Percentiles rank a stretch among this genome's conserved stretches.
phyloP scores from a whole-genome alignment of 2,888 invertebrate genomes.

The Merodon equestris region DNA sequence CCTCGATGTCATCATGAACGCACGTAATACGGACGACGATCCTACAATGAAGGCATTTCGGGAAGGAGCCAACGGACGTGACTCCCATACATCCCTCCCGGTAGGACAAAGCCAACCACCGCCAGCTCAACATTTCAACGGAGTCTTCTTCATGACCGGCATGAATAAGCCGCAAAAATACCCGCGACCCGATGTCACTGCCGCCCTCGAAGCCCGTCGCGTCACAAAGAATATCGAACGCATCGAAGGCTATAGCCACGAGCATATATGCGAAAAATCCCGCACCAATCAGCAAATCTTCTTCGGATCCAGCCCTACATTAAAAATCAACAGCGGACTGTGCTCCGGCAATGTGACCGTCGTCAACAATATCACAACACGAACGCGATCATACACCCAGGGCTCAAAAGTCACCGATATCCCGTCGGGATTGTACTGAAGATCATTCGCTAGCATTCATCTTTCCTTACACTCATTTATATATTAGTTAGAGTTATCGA shows the following conservation, averaged over 20 bases:
- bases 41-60: slow-evolving; percentile 77
- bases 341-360: slow-evolving; percentile 56
- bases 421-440: slow-evolving; percentile 85
- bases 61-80: slow-evolving; percentile 69
- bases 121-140: slow-evolving; percentile 80
- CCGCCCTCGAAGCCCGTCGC: slow-evolving; percentile 82
- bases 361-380: slow-evolving; percentile 83
- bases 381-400: slow-evolving; percentile 78
- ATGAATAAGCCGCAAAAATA: slow-evolving; percentile 79
- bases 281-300: slow-evolving; percentile 77
- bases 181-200: slow-evolving; percentile 79
- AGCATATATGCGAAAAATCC: slow-evolving; percentile 81
- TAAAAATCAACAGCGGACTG: slow-evolving; percentile 72
- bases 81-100: slow-evolving; percentile 58
- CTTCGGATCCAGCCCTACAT: slow-evolving; percentile 76
- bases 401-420: slow-evolving; percentile 85
- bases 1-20: slow-evolving; percentile 81
- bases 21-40: slow-evolving; percentile 79
- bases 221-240: slow-evolving; percentile 88
- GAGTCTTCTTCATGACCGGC: slow-evolving; percentile 81
- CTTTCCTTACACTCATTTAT: slow-evolving; percentile 1
- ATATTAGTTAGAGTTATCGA: slow-evolving; percentile 13
- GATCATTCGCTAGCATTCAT: no score
- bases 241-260: slow-evolving; percentile 81
- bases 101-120: slow-evolving; percentile 56